These are phyloP conservation scores for Pagetopsis macropterus DNA, from an alignment of 2,797 vertebrate species.

Conservation along the genomic window DNA sequence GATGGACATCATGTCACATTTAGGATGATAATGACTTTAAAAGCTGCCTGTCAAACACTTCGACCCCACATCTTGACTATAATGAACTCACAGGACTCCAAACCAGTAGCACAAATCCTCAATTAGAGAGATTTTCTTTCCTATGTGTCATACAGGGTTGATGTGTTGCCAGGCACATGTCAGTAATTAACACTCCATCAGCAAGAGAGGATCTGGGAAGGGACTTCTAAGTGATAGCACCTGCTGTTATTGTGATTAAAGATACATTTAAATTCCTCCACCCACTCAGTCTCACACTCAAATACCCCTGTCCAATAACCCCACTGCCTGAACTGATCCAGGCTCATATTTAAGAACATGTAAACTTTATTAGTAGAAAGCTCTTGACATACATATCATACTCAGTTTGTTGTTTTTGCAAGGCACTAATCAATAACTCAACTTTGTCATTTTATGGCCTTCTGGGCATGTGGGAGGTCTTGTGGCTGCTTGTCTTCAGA, in stretches of 20 bases:
- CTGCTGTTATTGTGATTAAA: constrained; percentile 51
- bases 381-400: not conserved
- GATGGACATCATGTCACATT: not conserved
- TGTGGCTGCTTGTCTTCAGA: constrained; percentile 36
- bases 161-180: not conserved
- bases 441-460: constrained; percentile 28
- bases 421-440: constrained; percentile 41
- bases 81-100: not conserved
- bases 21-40: not conserved
- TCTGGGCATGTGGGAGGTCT: constrained; percentile 24
- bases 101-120: not conserved
- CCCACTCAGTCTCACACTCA: constrained; percentile 25
- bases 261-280: constrained; percentile 31
- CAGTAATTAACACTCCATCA: constrained; percentile 29
- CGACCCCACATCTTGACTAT: not conserved
- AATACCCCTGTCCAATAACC: constrained; percentile 30
- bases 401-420: not conserved
- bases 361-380: not conserved
- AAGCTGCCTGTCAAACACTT: not conserved
- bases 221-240: constrained; percentile 49
- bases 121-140: not conserved
- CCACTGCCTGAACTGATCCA: constrained; percentile 1
- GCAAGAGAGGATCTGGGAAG: constrained; percentile 28
- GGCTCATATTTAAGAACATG: not conserved
- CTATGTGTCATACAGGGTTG: not conserved